Evolutionary conservation across 2,888 invertebrate species (phyloP), one percentile per base, ranked within the genome.

Genomic region (Diaprepes abbreviatus): DNA sequence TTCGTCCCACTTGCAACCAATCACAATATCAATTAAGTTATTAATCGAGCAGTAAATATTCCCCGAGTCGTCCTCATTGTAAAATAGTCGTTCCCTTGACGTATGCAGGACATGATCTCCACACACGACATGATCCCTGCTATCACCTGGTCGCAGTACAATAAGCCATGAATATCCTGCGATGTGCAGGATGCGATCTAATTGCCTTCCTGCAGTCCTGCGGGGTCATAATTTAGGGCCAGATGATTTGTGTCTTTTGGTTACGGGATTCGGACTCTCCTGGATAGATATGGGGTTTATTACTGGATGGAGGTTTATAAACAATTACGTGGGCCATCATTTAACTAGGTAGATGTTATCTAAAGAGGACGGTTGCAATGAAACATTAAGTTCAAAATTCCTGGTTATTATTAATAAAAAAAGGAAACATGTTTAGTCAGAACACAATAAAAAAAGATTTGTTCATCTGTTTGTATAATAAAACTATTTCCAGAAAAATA

Each of bases 111-210:
- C 68, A 64, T 64, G 68, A 68, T 68, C 68, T 68, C 68, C 31
- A 19, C 48, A 28, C 70, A 67, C 40, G 66, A 66, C 65, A 57
- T 50, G 60, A 66, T 60, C 55, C 59, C 66, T 38, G 65, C 72
- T 72, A 72, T 72, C 72, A 72, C 72, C 72, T 72, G 71, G 48
- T 64, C 63, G 65, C 54, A 35, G 64, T 60, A 72, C 72, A 72
- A 72, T 72, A 69, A 72, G 72, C 68, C 68, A 72, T 72, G 72
- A 72, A 72, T 72, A 71, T 65, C 72, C 72, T 68, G 70, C 66
- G 70, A 70, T 70, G 62, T 72, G 55, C 65, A 72, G 72, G 72
- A 72, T 72, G 72, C 64, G 65, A 72, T 72, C 72, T 72, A 72
- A 72, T 72, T 72, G 67, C 68, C 66, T 68, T 69, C 72, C 65